Evolutionary conservation across 2,888 invertebrate species (phyloP), one percentile per base, ranked within the genome.

Genomic region (Drosophila paranaensis): DNA sequence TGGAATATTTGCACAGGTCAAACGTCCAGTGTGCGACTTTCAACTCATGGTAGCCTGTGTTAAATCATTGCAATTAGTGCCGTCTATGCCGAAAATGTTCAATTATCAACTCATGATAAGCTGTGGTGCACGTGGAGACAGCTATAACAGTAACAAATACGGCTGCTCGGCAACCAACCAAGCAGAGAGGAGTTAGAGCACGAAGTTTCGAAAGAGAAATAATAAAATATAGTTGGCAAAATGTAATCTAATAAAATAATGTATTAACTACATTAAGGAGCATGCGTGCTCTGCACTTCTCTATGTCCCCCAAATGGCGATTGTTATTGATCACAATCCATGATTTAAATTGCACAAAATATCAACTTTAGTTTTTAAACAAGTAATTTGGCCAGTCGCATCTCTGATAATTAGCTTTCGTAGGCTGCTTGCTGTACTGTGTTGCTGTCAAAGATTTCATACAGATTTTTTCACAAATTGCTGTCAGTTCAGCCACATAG

Each of bases 61-160:
- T 25, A 66, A 81, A 71, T 60, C 57, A 68, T 57, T 57, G 82
- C 67, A 77, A 66, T 76, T 63, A 54, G 61, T 56, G 46, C 60
- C 62, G 64, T 55, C 68, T 53, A 60, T 65, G 53, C 68, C 64
- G 25, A 74, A 81, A 79, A 64, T 77, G 56, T 73, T 82, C 70
- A 78, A 82, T 88, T 88, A 88, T 88, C 77, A 76, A 74, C 75
- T 58, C 64, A 70, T 71, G 61, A 68, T 58, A 46, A 53, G 16
- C 63, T 72, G 56, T 51, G 9, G 30, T n/a, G 40, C 0, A 45
- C 6, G 11, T 55, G 43, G 3, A 45, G 39, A 27, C 27, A 43
- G 30, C 48, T 8, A 33, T 33, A 33, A 33, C 5, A 25, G 10
- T 6, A 50, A 30, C 10, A 27, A 2, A 0, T 3, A 6, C 10